Evolutionary conservation across 1,140 invertebrate species (phyloP).

Genomic region (Drosophila rufa): DNA sequence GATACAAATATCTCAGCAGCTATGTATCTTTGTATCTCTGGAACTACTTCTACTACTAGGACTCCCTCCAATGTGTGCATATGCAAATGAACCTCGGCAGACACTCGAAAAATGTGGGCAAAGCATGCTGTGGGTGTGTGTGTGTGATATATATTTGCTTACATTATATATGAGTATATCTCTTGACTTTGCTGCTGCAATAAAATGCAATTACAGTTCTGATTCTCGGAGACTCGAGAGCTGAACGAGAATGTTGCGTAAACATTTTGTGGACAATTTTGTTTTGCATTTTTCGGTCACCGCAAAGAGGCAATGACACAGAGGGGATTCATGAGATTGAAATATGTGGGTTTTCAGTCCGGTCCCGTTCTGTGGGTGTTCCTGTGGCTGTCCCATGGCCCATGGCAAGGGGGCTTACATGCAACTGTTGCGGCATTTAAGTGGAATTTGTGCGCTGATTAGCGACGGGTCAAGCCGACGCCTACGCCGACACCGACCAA

Average conservation of each 20-base stretch:
- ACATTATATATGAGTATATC: slow-evolving; percentile 36
- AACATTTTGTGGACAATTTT: slow-evolving; percentile 75
- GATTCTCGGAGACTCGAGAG: slow-evolving; percentile 38
- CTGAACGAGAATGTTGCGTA: slow-evolving; percentile 55
- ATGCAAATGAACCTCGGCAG: slow-evolving; percentile 64
- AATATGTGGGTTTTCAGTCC: not conserved
- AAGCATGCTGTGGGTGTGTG: slow-evolving; percentile 4
- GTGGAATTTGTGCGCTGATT: slow-evolving; percentile 72
- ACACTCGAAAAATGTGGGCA: slow-evolving; percentile 43
- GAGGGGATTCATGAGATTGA: slow-evolving; percentile 5
- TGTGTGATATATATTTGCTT: slow-evolving; percentile 35
- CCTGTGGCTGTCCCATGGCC: slow-evolving; percentile 13
- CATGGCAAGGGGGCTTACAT: slow-evolving; percentile 45
- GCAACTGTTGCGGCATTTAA: slow-evolving; percentile 63
- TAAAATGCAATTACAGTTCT: slow-evolving; percentile 77
- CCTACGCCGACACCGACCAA: slow-evolving; percentile 7
- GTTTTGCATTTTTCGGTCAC: slow-evolving; percentile 59
- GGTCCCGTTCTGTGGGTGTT: slow-evolving; percentile 3
- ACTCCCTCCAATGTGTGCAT: slow-evolving; percentile 45
- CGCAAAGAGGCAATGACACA: slow-evolving; percentile 42
- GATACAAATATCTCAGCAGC: slow-evolving; percentile 56
- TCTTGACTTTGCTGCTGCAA: slow-evolving; percentile 52
- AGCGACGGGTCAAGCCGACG: slow-evolving; percentile 48
- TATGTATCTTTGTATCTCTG: slow-evolving; percentile 31
- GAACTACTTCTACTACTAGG: slow-evolving; percentile 17